Evolutionary conservation across 2,797 vertebrate genomes (phyloP).

Genomic region (Acomys russatus): DNA sequence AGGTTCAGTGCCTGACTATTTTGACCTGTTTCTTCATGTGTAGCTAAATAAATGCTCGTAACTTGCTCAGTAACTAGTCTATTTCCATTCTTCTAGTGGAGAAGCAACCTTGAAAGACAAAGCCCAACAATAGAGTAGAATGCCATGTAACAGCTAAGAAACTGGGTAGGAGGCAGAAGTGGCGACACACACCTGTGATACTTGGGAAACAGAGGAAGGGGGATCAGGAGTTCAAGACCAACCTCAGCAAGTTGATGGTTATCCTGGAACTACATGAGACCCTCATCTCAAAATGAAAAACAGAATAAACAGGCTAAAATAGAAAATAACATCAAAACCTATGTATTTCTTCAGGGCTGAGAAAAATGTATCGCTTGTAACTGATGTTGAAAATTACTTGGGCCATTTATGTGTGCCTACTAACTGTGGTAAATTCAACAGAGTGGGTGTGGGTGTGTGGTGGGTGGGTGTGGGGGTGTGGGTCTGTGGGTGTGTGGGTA

Average conservation of each 20-base stretch:
- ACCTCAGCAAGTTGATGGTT: not conserved
- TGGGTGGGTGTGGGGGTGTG: too few species aligned
- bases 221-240: not conserved
- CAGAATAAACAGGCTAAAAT: not conserved
- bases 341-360: not conserved
- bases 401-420: not conserved
- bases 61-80: not conserved
- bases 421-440: not conserved
- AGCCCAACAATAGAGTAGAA: not conserved
- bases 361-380: not conserved
- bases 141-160: not conserved
- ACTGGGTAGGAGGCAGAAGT: accelerated
- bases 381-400: not conserved
- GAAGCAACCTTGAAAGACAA: slow-evolving; percentile 29
- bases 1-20: not conserved
- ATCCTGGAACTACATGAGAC: not conserved
- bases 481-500: too few species aligned
- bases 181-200: not conserved
- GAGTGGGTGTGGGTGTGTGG: not conserved
- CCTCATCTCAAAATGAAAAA: not conserved
- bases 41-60: not conserved
- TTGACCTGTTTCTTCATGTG: slow-evolving; percentile 55
- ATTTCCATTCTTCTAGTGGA: not conserved
- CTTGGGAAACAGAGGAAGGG: not conserved
- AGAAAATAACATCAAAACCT: not conserved